Percentiles rank a stretch among this genome's conserved stretches.
Evolutionary conservation across 2,113 vertebrate genomes (phyloP).

Genomic region (Brachionichthys hirsutus): DNA sequence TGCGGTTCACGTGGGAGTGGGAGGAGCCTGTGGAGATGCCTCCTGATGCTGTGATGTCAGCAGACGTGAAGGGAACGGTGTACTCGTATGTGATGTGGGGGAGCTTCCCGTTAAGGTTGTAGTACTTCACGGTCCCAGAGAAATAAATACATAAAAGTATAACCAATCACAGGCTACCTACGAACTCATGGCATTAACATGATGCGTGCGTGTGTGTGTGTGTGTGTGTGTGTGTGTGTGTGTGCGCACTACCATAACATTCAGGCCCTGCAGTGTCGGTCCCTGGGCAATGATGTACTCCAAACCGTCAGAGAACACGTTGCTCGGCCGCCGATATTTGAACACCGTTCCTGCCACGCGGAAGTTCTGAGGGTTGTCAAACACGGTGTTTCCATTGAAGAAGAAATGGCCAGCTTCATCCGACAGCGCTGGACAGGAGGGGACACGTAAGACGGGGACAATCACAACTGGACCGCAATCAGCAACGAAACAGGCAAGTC

Average conservation of each 20-base stretch:
- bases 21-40: constrained; percentile 31
- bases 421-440: constrained; percentile 77
- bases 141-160: background rate
- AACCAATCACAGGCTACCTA: background rate
- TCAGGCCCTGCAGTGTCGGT: constrained; percentile 86
- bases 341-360: constrained; percentile 86
- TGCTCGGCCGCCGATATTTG: constrained; percentile 85
- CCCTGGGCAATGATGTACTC: constrained; percentile 90
- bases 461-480: background rate
- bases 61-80: constrained; percentile 75
- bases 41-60: constrained; percentile 53
- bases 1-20: constrained; percentile 14
- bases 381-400: constrained; percentile 86
- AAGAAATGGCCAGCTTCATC: constrained; percentile 87
- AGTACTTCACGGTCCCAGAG: constrained; percentile 76
- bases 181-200: background rate
- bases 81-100: constrained; percentile 87
- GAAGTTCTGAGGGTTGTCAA: constrained; percentile 90
- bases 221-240: constrained; percentile 3
- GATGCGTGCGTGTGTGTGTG: background rate
- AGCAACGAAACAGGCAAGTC: background rate
- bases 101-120: constrained; percentile 89
- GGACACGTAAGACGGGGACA: constrained; percentile 1
- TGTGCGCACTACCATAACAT: constrained; percentile 62
- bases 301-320: constrained; percentile 81